phyloP scores from a whole-genome alignment of 2,797 vertebrate species.

The Halcyon smyrnensis region DNA sequence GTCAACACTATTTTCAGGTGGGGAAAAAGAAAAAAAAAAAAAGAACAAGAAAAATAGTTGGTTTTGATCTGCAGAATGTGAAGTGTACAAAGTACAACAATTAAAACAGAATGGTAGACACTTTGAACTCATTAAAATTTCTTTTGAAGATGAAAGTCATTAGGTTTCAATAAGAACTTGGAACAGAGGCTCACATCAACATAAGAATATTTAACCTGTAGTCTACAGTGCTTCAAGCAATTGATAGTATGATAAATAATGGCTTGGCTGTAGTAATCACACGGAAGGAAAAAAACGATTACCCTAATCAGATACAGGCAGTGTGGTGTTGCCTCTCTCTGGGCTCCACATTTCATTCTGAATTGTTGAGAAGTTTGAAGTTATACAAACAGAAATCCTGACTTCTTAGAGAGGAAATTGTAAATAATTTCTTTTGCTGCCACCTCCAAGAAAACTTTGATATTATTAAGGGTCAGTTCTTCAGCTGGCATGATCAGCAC shows the following conservation, averaged over 20 bases:
- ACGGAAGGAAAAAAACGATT: conserved; percentile 88
- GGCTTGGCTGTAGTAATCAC: conserved; percentile 89
- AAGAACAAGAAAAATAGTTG: not conserved
- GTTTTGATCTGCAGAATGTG: conserved; percentile 58
- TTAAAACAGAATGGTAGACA: conserved; percentile 67
- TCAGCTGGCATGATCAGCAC: conserved; percentile 28
- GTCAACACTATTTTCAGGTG: conserved; percentile 14
- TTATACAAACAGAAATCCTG: conserved; percentile 60
- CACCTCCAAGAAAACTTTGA: conserved; percentile 58
- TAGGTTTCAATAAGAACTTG: conserved; percentile 90
- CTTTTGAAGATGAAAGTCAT: conserved; percentile 84
- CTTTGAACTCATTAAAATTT: conserved; percentile 44
- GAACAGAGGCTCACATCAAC: conserved; percentile 81
- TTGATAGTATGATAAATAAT: conserved; percentile 92
- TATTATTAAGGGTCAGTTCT: conserved; percentile 33
- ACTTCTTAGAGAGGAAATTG: conserved; percentile 56
- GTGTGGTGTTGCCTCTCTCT: conserved; percentile 50
- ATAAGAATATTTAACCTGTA: conserved; percentile 89
- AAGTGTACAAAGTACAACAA: conserved; percentile 44
- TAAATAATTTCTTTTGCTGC: conserved; percentile 67
- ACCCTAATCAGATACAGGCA: conserved; percentile 89
- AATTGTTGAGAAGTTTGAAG: conserved; percentile 41
- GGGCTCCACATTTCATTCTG: conserved; percentile 56
- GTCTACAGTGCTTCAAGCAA: conserved; percentile 87
- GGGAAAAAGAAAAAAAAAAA: not conserved